Evolutionary conservation across 1,140 invertebrate species (phyloP), one percentile per base, ranked within the genome.

Genomic region (Ceratoteleas bidentatus): DNA sequence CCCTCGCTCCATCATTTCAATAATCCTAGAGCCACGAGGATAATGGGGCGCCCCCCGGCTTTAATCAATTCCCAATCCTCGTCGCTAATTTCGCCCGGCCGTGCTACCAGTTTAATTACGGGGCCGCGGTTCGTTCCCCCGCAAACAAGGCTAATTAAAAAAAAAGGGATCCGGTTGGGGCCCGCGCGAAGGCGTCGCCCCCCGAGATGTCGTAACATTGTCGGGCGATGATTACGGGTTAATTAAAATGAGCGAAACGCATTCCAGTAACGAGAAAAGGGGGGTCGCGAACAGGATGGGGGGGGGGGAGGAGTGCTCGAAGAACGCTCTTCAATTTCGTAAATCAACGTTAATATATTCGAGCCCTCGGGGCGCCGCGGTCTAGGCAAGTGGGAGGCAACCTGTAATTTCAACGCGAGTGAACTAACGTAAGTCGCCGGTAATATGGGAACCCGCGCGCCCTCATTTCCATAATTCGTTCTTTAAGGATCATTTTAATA

Each of bases 381-480:
- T 75, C 84, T 87, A 83, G 79, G 80, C 74, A 77, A 84, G 81
- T 83, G 81, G 83, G 83, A 86, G 83, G 82, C 83, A 88, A 88
- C 88, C 88, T 90, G 88, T 90, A 89, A 90, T 90, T 90, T 89
- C 85, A 88, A 87, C 87, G 85, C 88, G 87, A 86, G 76, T 81
- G 84, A 83, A 83, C 87, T 85, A 77, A 81, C 74, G 77, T 69
- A 86, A 88, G 87, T 88, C 86, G 84, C 81, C 76, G 85, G 87
- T 88, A 89, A 88, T 89, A 88, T 89, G 87, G 87, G 88, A 88
- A 88, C 87, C 87, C 75, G 78, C 76, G 80, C 81, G 87, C 85
- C 85, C 87, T 89, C 85, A 90, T 90, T 90, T 90, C 88, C 89
- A 90, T 90, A 90, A 90, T 90, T 90, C 86, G 86, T 90, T 89